Conservation (phyloP, 2,113 vertebrate genomes). For the Amblyornis subalaris region DNA sequence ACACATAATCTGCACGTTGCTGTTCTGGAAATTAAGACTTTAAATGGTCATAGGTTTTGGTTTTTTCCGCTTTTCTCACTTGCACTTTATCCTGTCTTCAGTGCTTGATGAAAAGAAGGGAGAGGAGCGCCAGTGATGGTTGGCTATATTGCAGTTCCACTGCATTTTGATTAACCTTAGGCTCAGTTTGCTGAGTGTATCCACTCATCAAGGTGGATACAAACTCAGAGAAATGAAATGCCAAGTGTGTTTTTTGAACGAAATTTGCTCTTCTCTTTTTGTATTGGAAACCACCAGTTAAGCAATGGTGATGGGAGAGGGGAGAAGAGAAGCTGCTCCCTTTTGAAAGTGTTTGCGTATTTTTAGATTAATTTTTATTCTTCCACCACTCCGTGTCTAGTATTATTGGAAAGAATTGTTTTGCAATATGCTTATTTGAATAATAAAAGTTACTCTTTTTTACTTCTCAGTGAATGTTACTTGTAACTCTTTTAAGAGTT, state of each 20-base stretch:
- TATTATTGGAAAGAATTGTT: background rate
- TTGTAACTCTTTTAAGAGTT: background rate
- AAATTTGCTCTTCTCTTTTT: background rate
- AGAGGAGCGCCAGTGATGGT: background rate
- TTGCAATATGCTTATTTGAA: background rate
- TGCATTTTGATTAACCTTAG: slow-evolving; percentile 15
- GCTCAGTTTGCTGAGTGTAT: slow-evolving; percentile 31
- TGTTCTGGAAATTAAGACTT: background rate
- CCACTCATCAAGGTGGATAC: background rate
- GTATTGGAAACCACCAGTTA: background rate
- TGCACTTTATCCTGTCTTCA: slow-evolving; percentile 14
- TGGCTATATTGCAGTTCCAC: background rate
- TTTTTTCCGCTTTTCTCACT: background rate
- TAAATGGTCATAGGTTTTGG: background rate
- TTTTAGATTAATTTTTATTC: background rate
- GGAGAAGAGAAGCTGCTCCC: background rate
- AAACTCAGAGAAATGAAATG: background rate
- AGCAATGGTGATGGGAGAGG: background rate
- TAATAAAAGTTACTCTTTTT: background rate
- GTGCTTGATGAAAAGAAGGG: slow-evolving; percentile 16
- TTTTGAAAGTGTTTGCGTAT: background rate
- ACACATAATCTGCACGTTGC: background rate
- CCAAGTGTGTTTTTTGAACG: background rate
- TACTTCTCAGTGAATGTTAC: background rate
- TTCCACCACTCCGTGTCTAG: background rate